A percentile compares a stretch with the other conserved stretches of the same genome.
Conservation (phyloP, 2,888 invertebrate species). For the Harmothoe impar region DNA sequence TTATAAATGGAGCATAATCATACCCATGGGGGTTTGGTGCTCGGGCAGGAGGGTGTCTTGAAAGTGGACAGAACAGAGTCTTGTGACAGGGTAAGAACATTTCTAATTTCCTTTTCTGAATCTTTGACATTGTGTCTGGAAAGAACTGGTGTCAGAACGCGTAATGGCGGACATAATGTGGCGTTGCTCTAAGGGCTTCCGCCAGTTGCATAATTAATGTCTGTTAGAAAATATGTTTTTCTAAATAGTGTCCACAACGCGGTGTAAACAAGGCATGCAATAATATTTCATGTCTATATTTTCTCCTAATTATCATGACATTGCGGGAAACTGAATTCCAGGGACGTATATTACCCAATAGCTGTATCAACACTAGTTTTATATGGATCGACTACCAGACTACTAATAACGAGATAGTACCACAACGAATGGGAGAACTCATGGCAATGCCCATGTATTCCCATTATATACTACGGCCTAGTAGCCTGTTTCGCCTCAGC, state of each 20-base stretch:
- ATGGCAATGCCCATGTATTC: too few relatives aligned
- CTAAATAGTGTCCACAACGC: not conserved
- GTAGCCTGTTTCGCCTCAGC: too few relatives aligned
- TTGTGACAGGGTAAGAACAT: not conserved
- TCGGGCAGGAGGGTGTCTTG: not conserved
- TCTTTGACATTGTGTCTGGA: not conserved
- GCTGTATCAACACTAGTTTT: too few relatives aligned
- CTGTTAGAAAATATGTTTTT: not conserved
- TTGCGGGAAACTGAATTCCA: too few relatives aligned
- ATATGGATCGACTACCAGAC: too few relatives aligned
- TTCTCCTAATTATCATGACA: too few relatives aligned
- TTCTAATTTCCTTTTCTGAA: constrained; percentile 17
- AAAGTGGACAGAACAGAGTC: not conserved
- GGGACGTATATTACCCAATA: too few relatives aligned
- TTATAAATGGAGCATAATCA: constrained; percentile 39
- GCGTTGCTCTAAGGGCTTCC: constrained; percentile 8
- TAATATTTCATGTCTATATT: too few relatives aligned
- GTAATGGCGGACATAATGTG: not conserved
- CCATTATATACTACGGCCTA: too few relatives aligned
- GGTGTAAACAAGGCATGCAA: not conserved
- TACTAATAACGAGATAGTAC: too few relatives aligned
- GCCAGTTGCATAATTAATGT: not conserved
- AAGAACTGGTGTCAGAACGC: not conserved
- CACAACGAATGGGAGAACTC: too few relatives aligned
- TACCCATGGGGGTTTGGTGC: not conserved